Percentiles rank a stretch among this genome's conserved stretches.
phyloP scores from a whole-genome alignment of 2,113 vertebrate species.

The Coptodon rendalli region DNA sequence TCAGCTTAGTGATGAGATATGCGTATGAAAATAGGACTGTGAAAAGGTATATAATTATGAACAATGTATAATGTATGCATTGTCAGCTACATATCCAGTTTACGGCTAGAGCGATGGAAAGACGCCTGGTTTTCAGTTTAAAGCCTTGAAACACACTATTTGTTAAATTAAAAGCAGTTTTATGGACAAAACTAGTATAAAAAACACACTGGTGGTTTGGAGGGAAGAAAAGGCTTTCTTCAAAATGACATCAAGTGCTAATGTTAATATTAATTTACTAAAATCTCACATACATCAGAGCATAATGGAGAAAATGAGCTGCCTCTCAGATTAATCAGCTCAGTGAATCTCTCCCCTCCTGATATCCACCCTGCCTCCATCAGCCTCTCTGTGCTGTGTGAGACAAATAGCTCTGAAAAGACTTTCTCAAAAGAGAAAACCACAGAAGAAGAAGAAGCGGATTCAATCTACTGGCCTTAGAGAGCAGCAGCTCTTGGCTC shows the following conservation, averaged over 20 bases:
- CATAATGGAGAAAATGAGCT: background rate
- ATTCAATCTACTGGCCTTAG: background rate
- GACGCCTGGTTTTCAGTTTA: rapidly evolving
- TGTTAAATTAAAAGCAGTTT: background rate
- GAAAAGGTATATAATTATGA: background rate
- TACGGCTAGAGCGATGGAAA: background rate
- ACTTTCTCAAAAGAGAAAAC: constrained; percentile 13
- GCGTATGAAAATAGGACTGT: rapidly evolving
- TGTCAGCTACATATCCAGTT: background rate
- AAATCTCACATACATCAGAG: background rate
- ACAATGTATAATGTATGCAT: background rate
- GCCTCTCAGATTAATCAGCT: constrained; percentile 6
- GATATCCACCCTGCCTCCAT: background rate
- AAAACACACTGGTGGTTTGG: background rate
- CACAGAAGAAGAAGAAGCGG: background rate
- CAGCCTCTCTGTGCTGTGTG: background rate
- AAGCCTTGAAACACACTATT: background rate
- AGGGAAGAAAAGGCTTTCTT: background rate
- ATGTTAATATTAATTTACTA: background rate
- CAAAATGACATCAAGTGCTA: background rate
- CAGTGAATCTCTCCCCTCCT: background rate
- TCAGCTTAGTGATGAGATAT: background rate
- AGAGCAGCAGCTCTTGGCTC: background rate
- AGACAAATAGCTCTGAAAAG: constrained; percentile 23
- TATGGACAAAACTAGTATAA: background rate